Percentiles rank a stretch among this genome's conserved stretches.
These are phyloP conservation scores for Acrocephalus arundinaceus DNA, from an alignment of 2,113 vertebrate genomes.

Conservation along the genomic window DNA sequence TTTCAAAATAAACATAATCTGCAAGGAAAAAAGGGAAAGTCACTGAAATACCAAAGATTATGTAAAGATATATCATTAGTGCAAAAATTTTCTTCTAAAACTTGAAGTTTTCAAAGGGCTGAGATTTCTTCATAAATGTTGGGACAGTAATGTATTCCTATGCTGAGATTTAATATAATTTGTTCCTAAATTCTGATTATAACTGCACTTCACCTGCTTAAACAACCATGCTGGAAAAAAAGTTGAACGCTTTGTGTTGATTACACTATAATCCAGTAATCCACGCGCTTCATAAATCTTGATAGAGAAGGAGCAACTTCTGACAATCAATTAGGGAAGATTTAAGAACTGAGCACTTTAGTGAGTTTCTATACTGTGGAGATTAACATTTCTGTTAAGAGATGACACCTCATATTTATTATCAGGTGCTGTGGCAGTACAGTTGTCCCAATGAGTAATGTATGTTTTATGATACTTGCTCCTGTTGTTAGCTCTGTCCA, in stretches of 20 bases:
- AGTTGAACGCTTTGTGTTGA: background rate
- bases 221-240: background rate
- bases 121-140: background rate
- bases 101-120: background rate
- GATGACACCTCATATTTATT: background rate
- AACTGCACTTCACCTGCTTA: background rate
- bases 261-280: background rate
- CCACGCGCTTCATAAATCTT: background rate
- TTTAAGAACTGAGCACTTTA: background rate
- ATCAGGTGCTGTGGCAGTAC: background rate
- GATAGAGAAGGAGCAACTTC: background rate
- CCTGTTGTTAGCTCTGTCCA: background rate
- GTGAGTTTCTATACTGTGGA: background rate
- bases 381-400: background rate
- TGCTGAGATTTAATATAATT: background rate
- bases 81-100: background rate
- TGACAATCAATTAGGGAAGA: background rate
- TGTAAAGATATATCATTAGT: background rate
- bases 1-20: slow-evolving; percentile 99
- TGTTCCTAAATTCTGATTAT: background rate
- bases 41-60: background rate
- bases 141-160: background rate
- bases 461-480: background rate
- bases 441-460: background rate
- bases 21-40: slow-evolving; percentile 40